A percentile compares a stretch with the other conserved stretches of the same genome.
phyloP scores from a whole-genome alignment of 1,140 invertebrate species.

The Monochamus saltuarius region DNA sequence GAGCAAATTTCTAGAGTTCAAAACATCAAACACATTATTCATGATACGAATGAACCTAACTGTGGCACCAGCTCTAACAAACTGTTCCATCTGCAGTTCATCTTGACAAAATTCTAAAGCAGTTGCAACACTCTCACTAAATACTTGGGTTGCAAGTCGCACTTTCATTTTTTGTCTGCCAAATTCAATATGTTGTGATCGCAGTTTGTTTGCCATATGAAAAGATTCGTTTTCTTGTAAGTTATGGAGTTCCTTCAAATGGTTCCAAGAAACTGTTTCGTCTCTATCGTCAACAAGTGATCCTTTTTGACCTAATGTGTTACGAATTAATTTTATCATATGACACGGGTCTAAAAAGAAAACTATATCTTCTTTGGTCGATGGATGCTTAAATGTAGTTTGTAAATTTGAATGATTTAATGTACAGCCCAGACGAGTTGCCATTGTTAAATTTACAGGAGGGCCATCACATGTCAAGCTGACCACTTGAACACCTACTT shows the following conservation, averaged over 20 bases:
- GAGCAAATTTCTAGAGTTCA: constrained; percentile 36
- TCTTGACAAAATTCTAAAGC: constrained; percentile 37
- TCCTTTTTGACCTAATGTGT: too few relatives aligned
- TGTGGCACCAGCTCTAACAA: constrained; percentile 29
- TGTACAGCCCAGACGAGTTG: too few relatives aligned
- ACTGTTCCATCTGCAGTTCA: too few relatives aligned
- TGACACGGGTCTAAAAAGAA: too few relatives aligned
- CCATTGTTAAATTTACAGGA: too few relatives aligned
- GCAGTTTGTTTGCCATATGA: too few relatives aligned
- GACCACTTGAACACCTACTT: too few relatives aligned
- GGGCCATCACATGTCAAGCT: too few relatives aligned
- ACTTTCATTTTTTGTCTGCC: constrained; percentile 49
- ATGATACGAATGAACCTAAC: constrained; percentile 37
- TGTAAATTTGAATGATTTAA: too few relatives aligned
- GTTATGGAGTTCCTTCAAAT: constrained; percentile 35
- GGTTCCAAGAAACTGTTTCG: constrained; percentile 30
- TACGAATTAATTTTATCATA: too few relatives aligned
- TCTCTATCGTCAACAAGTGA: constrained; percentile 13
- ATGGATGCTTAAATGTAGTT: too few relatives aligned
- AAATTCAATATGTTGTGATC: constrained; percentile 46
- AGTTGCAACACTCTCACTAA: constrained; percentile 39
- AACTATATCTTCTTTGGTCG: too few relatives aligned
- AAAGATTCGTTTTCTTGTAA: constrained; percentile 42
- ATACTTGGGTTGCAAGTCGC: constrained; percentile 39
- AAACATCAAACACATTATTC: constrained; percentile 43